Evolutionary conservation across 1,140 invertebrate genomes (phyloP), one percentile per base, ranked within the genome.

Genomic region (Eriocheir sinensis): DNA sequence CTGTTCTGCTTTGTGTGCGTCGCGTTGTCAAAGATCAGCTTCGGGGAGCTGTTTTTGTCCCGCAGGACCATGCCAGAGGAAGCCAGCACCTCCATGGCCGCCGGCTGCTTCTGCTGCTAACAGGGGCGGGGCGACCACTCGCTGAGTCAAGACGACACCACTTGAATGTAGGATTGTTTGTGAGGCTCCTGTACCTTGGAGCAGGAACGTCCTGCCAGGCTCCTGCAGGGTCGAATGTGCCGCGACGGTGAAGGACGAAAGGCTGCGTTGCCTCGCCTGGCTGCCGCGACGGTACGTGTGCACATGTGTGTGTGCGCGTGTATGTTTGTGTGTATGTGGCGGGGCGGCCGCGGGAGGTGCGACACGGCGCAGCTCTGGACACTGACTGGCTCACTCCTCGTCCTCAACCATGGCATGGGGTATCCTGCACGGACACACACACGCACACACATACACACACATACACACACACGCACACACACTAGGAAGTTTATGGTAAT

Each of bases 11-110:
- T 48, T 44, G 80, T 91, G 89, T 94, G 86, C 0, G 88, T 30
- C 3, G 93, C 89, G 44, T 92, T 94, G 89, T 94, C 90, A 27
- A 91, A 91, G 89, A 80, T 60, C 2, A 91, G 89, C 41, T 91
- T 94, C 34, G 90, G 89, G 15, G n/a, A 21, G 15, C 32, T 91
- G 15, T 41, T 91, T 0, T 94, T 72, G 44, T 94, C 93, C 12
- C 72, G 36, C 21, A 91, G 53, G 17, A 94, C 93, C 93, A 94
- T 94, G 79, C n/a, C 88, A 44, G 32, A 36, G 21, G 12, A 9
- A n/a, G 36, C 40, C 40, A 86, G 34, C 8, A 86, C 40, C 40
- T 86, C 15, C 40, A n/a, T 36, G 40, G 83, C 83, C 15, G 40
- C 32, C 9, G 34, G 15, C 40, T 40, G 21, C 3, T 34, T 34